A percentile compares a stretch with the other conserved stretches of the same genome.
Conservation (phyloP, 2,113 vertebrate genomes). For the Burhinus bistriatus region DNA sequence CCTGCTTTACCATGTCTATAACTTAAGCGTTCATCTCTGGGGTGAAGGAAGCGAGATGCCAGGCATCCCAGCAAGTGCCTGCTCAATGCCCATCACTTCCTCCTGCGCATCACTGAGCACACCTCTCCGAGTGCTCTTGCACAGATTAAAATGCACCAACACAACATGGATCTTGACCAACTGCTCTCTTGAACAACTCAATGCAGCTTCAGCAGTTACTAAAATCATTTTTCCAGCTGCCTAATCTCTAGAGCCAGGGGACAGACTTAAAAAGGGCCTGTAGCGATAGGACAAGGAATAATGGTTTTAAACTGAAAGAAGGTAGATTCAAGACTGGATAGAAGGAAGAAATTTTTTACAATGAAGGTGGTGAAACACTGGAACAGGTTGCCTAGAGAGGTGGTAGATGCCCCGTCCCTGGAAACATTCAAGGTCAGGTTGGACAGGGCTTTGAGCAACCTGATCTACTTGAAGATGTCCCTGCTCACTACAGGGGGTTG, state of each 20-base stretch:
- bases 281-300: not conserved
- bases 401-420: not conserved
- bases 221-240: not conserved
- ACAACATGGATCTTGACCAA: fast-evolving
- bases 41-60: not conserved
- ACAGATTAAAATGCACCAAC: not conserved
- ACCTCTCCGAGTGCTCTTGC: not conserved
- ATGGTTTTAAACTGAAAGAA: not conserved
- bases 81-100: not conserved
- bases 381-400: not conserved
- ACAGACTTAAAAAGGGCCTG: not conserved
- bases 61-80: not conserved
- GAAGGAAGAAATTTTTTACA: not conserved
- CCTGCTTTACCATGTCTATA: fast-evolving
- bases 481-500: not conserved
- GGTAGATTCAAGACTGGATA: not conserved
- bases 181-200: not conserved
- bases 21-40: not conserved
- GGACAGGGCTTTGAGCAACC: not conserved
- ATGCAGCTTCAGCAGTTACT: not conserved
- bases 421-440: not conserved
- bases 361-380: not conserved
- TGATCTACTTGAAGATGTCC: not conserved
- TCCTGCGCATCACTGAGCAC: not conserved
- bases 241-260: not conserved